Conservation (phyloP, 2,888 invertebrate species). For the Philopedon plagiatum region DNA sequence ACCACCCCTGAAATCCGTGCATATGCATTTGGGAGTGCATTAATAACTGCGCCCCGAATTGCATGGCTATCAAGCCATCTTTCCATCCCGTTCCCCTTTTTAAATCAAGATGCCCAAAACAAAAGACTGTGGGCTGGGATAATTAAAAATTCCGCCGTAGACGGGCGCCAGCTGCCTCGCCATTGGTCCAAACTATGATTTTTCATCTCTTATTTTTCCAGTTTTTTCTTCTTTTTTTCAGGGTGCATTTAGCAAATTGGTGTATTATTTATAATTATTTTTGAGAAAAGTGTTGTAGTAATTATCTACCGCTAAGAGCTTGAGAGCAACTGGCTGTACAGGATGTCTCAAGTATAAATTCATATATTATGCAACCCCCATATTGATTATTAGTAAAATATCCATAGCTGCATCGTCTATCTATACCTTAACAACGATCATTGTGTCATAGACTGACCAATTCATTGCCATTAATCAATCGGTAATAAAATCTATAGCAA, state of each 20-base stretch:
- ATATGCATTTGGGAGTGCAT: constrained; percentile 43
- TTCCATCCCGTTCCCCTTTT: constrained; percentile 42
- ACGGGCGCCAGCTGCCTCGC: constrained; percentile 28
- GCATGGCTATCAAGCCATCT: constrained; percentile 50
- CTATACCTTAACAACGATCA: no score
- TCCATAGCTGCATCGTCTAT: no score
- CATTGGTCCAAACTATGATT: constrained; percentile 46
- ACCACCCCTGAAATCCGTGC: constrained; percentile 31
- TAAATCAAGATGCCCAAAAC: constrained; percentile 58
- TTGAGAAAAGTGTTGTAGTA: constrained; percentile 39
- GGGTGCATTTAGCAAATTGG: constrained; percentile 52
- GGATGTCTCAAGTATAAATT: constrained; percentile 3
- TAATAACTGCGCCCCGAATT: constrained; percentile 42
- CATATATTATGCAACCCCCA: no score
- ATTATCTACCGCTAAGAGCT: constrained; percentile 30
- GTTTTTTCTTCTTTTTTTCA: constrained; percentile 28
- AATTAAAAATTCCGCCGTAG: constrained; percentile 67
- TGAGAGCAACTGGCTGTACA: constrained; percentile 3
- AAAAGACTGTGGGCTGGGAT: constrained; percentile 68
- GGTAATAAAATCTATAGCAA: no score
- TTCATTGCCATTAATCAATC: no score
- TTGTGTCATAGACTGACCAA: no score
- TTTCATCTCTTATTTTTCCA: constrained; percentile 34
- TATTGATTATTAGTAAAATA: no score
- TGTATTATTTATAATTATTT: constrained; percentile 53